Conservation (phyloP, 2,113 vertebrate genomes). For the Myotis brandtii region DNA sequence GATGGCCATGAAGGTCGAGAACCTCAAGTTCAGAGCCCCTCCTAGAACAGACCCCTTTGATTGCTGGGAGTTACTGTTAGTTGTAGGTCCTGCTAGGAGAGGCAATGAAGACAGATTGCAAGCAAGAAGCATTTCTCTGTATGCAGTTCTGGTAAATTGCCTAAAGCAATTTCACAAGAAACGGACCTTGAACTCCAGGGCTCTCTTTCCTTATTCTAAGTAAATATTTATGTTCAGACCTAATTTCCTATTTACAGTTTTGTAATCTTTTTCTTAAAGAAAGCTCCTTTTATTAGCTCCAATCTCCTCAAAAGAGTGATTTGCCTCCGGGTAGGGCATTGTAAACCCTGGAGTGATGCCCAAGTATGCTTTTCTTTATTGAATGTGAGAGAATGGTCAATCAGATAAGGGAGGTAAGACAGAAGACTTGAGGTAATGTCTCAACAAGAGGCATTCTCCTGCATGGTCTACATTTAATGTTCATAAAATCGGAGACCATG, state of each 20-base stretch:
- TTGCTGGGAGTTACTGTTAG: not conserved
- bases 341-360: not conserved
- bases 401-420: not conserved
- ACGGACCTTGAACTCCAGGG: not conserved
- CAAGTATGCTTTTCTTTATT: not conserved
- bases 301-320: not conserved
- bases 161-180: constrained; percentile 54
- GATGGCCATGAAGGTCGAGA: not conserved
- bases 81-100: not conserved
- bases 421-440: not conserved
- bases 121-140: not conserved
- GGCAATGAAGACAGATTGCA: constrained; percentile 53
- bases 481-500: not conserved
- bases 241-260: not conserved
- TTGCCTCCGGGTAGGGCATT: not conserved
- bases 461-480: not conserved
- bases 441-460: not conserved
- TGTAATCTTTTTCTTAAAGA: not conserved
- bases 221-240: constrained; percentile 30
- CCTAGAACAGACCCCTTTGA: not conserved
- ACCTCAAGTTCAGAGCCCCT: not conserved
- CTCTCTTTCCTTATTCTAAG: constrained; percentile 26
- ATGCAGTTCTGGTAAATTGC: constrained; percentile 47
- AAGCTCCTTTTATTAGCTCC: not conserved
- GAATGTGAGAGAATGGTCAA: not conserved